phyloP scores from a whole-genome alignment of 1,140 invertebrate species.

The Temnothorax nylanderi region DNA sequence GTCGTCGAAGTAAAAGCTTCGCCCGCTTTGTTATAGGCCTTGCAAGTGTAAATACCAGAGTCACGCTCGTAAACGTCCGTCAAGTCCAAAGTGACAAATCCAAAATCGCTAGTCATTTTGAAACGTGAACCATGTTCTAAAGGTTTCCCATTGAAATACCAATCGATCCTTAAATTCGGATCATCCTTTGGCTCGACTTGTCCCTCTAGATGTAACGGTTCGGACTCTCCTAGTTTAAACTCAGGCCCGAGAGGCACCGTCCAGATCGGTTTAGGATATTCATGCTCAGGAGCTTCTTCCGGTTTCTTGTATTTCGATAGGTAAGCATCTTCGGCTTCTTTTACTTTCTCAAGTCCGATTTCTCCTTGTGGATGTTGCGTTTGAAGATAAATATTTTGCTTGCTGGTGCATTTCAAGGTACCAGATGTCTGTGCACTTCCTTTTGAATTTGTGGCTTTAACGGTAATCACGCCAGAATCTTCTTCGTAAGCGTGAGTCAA shows the following conservation, averaged over 20 bases:
- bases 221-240: conserved; percentile 95
- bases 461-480: conserved; percentile 96
- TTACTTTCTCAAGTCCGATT: conserved; percentile 93
- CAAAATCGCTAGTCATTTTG: conserved; percentile 96
- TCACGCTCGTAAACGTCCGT: conserved; percentile 96
- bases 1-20: conserved; percentile 97
- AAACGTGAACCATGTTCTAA: conserved; percentile 94
- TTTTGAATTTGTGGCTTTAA: conserved; percentile 96
- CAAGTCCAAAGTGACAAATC: conserved; percentile 95
- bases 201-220: conserved; percentile 96
- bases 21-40: conserved; percentile 94
- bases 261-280: conserved; percentile 95
- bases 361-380: conserved; percentile 96
- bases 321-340: conserved; percentile 93
- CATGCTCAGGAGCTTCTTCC: conserved; percentile 89
- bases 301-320: conserved; percentile 89
- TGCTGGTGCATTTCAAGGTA: conserved; percentile 92
- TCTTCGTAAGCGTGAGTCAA: conserved; percentile 93
- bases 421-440: conserved; percentile 95
- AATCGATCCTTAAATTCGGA: conserved; percentile 97
- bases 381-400: conserved; percentile 92
- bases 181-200: conserved; percentile 98
- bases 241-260: conserved; percentile 92
- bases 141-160: conserved; percentile 97
- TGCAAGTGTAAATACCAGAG: conserved; percentile 97